phyloP scores from a whole-genome alignment of 2,888 invertebrate genomes.

The Plagodis dolabraria region DNA sequence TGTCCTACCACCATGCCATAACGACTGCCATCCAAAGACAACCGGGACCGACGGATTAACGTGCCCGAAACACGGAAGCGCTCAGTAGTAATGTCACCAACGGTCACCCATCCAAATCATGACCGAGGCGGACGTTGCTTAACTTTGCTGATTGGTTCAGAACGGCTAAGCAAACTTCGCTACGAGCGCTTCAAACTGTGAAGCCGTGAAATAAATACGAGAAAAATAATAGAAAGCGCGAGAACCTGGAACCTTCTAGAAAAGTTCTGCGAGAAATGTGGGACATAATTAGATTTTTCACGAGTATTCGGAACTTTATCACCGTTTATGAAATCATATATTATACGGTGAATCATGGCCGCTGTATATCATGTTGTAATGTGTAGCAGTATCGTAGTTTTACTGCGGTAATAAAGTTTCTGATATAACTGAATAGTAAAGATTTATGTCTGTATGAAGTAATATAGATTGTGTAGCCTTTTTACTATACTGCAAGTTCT shows the following conservation, averaged over 20 bases:
- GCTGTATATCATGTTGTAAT: constrained; percentile 16
- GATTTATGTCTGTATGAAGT: background rate
- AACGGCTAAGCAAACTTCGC: no score
- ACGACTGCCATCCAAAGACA: no score
- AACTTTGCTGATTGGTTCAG: no score
- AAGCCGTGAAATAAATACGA: constrained; percentile 2
- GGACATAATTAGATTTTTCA: constrained; percentile 17
- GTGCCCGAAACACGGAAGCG: no score
- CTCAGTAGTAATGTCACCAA: no score
- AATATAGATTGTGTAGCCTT: background rate
- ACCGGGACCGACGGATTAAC: no score
- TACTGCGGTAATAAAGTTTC: constrained; percentile 12
- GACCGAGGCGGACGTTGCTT: no score
- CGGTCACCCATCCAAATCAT: no score
- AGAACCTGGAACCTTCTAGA: background rate
- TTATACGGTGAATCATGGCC: constrained; percentile 16
- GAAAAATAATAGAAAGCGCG: background rate
- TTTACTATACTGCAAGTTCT: background rate
- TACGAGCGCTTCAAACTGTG: no score
- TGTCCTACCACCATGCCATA: no score
- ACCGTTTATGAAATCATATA: constrained; percentile 25
- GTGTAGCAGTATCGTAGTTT: constrained; percentile 12
- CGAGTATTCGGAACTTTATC: constrained; percentile 11
- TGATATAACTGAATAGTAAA: background rate
- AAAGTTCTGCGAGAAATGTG: constrained; percentile 12